Base-by-base conservation (phyloP, 2,113 vertebrate genomes). In the Hippocampus guttulatus region DNA sequence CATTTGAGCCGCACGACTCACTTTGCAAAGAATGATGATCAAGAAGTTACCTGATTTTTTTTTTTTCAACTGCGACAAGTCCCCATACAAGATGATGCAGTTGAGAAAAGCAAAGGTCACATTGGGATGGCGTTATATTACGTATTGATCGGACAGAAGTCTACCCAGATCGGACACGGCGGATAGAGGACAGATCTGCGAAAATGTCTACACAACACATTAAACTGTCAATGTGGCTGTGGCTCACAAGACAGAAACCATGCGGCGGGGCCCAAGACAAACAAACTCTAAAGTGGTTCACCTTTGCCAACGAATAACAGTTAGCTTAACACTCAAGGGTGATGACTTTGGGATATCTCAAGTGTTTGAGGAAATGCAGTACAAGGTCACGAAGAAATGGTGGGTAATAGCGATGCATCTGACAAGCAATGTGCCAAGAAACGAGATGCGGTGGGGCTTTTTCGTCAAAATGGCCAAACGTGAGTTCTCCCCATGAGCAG, bases 61-160 rank as follows among this genome's bases (percentile, higher is more conserved):
- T 4, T 16, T 33, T 14, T 45, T 45, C 43, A 0, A 12, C 43
- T 72, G 79, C 81, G 76, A 83, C 80, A 43, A 49, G 77, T 87
- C 86, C 83, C 80, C 85, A 85, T 82, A 83, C 5, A 72, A 83
- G 75, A 60, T 90, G 88, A 90, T 64, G 85, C 82, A 73, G 88
- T 88, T 77, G 80, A 86, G 83, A 77, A 75, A 74, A 54, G 69
- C 77, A 52, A 49, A 38, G 68, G 75, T 79, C 71, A 23, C 33
- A 49, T 60, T 58, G 78, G 79, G 73, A 72, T 78, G 67, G 62
- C 65, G 41, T 16, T 63, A 63, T 80, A 77, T 81, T 81, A 82
- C 73, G 75, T 61, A 71, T 62, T 23, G 67, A 73, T 68, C 78
- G 80, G 83, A 82, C 76, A 68, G 23, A 73, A 58, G 41, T 25